These are phyloP conservation scores for Falcaria lacertinaria DNA, from an alignment of 2,888 invertebrate genomes.

Conservation along the genomic window DNA sequence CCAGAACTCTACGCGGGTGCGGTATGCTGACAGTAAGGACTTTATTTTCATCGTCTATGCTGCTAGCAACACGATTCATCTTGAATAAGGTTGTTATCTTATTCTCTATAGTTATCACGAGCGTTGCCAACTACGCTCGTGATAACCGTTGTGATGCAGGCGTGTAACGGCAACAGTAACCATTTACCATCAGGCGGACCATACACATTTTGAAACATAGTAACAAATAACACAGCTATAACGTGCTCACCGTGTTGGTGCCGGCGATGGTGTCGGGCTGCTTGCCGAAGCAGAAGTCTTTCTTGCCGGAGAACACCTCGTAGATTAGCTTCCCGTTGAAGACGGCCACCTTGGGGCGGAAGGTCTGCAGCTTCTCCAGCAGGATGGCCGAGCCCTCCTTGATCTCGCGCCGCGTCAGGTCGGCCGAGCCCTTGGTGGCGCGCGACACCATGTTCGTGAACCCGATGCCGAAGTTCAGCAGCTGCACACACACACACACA, in stretches of 20 bases:
- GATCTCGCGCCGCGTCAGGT: conserved; percentile 95
- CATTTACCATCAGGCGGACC: too few relatives aligned
- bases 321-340: conserved; percentile 99
- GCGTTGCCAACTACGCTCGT: too few relatives aligned
- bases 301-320: conserved; percentile 98
- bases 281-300: conserved; percentile 97
- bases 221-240: too few relatives aligned
- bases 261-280: conserved; percentile 96
- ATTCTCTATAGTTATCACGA: too few relatives aligned
- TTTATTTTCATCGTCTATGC: too few relatives aligned
- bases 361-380: conserved; percentile 93
- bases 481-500: conserved; percentile 36
- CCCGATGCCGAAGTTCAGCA: conserved; percentile 96
- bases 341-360: conserved; percentile 96
- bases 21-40: too few relatives aligned
- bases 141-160: too few relatives aligned
- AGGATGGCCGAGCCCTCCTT: conserved; percentile 95
- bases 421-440: conserved; percentile 97
- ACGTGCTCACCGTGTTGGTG: conserved; percentile 92
- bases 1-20: too few relatives aligned
- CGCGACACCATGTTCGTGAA: conserved; percentile 98
- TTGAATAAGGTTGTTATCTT: too few relatives aligned
- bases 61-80: too few relatives aligned
- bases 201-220: too few relatives aligned
- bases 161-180: too few relatives aligned